Conservation (phyloP, 2,113 vertebrate species). For the Neodon shergylaensis region DNA sequence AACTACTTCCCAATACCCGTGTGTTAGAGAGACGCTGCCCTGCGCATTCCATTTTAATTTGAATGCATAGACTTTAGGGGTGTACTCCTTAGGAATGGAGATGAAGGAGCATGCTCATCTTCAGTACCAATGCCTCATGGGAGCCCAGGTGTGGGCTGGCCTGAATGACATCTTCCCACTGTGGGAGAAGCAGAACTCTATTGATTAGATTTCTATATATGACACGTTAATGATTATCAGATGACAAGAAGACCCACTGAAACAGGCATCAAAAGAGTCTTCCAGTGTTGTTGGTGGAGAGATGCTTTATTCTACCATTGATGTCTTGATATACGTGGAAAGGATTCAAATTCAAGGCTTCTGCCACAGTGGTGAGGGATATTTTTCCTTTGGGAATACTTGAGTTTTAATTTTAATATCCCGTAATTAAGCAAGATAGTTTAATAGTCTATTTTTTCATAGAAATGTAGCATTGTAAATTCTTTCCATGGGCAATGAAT, state of each 20-base stretch:
- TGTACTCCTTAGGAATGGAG: background rate
- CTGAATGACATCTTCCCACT: background rate
- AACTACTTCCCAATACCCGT: background rate
- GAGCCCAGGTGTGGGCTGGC: background rate
- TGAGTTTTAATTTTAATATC: conserved; percentile 59
- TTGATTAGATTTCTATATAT: background rate
- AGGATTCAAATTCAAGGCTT: background rate
- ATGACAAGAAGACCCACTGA: background rate
- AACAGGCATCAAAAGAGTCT: background rate
- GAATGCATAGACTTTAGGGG: background rate
- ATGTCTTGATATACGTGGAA: background rate
- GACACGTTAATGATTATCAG: background rate
- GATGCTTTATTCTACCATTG: background rate
- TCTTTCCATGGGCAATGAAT: conserved; percentile 60
- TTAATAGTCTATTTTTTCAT: background rate
- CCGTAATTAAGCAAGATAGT: conserved; percentile 23
- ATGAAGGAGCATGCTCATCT: background rate
- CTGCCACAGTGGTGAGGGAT: background rate
- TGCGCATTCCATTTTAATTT: background rate
- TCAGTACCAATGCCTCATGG: background rate
- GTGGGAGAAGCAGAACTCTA: background rate
- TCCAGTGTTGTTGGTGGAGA: background rate
- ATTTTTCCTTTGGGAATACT: background rate
- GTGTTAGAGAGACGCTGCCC: background rate
- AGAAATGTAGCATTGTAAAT: conserved; percentile 18